Evolutionary conservation across 1,140 invertebrate species (phyloP), one percentile per base, ranked within the genome.

Genomic region (Muscidifurax raptorellus): DNA sequence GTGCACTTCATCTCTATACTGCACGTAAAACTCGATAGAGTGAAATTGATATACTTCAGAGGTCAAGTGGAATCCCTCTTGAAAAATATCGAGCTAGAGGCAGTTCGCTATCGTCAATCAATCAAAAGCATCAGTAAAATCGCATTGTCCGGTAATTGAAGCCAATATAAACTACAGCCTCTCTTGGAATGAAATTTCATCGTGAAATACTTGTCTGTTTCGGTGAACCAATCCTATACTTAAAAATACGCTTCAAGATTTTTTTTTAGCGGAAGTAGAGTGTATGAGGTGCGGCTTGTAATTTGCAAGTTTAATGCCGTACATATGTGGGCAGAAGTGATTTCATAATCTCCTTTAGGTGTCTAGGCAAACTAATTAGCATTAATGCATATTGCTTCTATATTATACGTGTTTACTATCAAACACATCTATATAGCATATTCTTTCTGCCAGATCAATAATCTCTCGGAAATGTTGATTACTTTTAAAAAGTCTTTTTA

Each of bases 271-370:
- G 25, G 27, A 44, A 71, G 40, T 36, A 80, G 64, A 79, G n/a
- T 12, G 9, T 32, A 32, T 12, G 12, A 64, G 28, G 25, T 32
- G 47, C 25, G 28, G 27, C 47, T 66, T 36, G 47, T 32, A 66
- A 79, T 66, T 79, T 79, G 47, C 77, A 79, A 79, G 28, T 79
- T 79, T 44, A 79, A 79, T 79, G 30, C 28, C 25, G 27, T 47
- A 13, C 28, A 1, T 12, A 36, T n/a, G n/a, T 27, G 28, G 5
- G 75, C 44, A 12, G 75, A 28, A 77, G 75, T 77, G 75, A 79
- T 44, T 79, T 79, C 25, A 36, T 66, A 32, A 79, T 79, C 52
- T 66, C n/a, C 27, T 28, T 30, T 66, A 15, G 77, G 22, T 36
- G 27, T 25, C n/a, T 59, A 36, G 72, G 72, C 72, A 36, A 75